Percentiles rank a stretch among this genome's conserved stretches.
Conservation (phyloP, 2,888 invertebrate species). For the Thyatira batis region DNA sequence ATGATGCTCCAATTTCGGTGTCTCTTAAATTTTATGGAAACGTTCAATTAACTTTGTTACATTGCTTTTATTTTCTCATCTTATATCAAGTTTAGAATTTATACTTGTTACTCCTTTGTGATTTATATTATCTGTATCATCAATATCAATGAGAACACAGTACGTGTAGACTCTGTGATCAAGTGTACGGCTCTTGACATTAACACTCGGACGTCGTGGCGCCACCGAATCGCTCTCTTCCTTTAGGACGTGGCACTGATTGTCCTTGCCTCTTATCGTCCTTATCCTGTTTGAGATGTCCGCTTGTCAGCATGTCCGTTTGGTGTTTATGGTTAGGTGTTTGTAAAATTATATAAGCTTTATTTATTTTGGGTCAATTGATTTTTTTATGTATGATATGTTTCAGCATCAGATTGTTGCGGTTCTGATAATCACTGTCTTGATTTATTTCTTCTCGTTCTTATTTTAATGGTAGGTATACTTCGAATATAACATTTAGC, state of each 20-base stretch:
- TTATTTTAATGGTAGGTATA: too few relatives aligned
- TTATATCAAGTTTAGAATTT: not conserved
- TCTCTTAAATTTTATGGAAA: not conserved
- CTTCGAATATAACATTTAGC: too few relatives aligned
- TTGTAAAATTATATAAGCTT: not conserved
- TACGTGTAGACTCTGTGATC: not conserved
- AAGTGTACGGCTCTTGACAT: slow-evolving; percentile 14
- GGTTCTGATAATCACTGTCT: too few relatives aligned
- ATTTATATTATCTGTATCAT: not conserved
- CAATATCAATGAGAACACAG: not conserved
- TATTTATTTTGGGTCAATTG: not conserved
- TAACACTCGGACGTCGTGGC: slow-evolving; percentile 44
- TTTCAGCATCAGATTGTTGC: too few relatives aligned
- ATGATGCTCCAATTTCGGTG: slow-evolving; percentile 1
- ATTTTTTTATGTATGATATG: not conserved
- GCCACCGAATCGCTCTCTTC: slow-evolving; percentile 68
- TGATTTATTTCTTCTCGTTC: too few relatives aligned
- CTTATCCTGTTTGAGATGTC: slow-evolving; percentile 62
- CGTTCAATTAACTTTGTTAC: not conserved
- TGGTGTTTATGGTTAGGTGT: slow-evolving; percentile 3
- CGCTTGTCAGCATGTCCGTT: slow-evolving; percentile 20
- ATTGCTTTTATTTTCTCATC: not conserved
- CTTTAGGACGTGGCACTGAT: slow-evolving; percentile 64
- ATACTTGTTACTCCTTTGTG: not conserved
- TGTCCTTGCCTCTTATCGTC: slow-evolving; percentile 64